These are phyloP conservation scores for Eucera pruinosa DNA, from an alignment of 2,888 invertebrate genomes.

Conservation along the genomic window DNA sequence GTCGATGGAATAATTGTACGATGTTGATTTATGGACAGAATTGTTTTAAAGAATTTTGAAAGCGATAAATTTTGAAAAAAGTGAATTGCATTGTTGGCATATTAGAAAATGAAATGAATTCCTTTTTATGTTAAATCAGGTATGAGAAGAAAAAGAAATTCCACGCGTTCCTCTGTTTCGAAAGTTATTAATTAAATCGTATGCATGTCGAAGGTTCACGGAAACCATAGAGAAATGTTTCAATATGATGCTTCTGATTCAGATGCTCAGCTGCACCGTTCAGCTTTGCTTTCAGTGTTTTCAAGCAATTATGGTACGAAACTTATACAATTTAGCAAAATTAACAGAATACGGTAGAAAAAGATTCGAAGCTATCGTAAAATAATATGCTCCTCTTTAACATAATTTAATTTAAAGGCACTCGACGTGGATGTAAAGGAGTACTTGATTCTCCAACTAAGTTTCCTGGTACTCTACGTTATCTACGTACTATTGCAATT, in stretches of 20 bases:
- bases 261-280: conserved; percentile 70
- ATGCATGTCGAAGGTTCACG: conserved; percentile 60
- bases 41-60: no score
- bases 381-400: no score
- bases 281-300: conserved; percentile 75
- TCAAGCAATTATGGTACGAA: conserved; percentile 70
- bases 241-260: conserved; percentile 72
- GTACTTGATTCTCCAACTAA: conserved; percentile 22
- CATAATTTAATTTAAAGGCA: conserved; percentile 42
- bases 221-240: conserved; percentile 71
- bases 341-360: no score
- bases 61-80: no score
- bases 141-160: no score
- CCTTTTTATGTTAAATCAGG: no score
- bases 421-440: background rate
- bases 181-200: background rate
- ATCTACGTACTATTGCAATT: conserved; percentile 67
- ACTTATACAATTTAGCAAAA: background rate
- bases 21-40: no score
- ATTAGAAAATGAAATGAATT: no score
- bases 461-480: conserved; percentile 53
- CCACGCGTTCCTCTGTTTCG: no score
- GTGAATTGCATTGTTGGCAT: no score
- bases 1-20: background rate
- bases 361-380: no score